Evolutionary conservation across 2,888 invertebrate genomes (phyloP), one percentile per base, ranked within the genome.

Genomic region (Furcula furcula): DNA sequence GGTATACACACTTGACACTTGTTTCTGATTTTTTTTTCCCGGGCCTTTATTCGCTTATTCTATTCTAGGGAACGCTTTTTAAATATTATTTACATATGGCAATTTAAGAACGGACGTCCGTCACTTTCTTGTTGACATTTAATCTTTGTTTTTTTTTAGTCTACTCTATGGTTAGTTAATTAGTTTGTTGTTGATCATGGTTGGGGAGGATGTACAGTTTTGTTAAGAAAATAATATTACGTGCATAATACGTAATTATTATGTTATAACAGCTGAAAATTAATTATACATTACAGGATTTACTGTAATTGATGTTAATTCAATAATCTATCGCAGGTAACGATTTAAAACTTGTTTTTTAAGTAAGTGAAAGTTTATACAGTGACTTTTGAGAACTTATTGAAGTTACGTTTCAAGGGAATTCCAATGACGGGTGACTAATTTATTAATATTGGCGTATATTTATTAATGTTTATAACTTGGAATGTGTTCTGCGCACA

Each of bases 331-430:
- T 49, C 48, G 56, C 78, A 80, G 82, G 85, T 84, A 70, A 55
- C 40, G 23, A 21, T 18, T 47, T 43, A 28, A 40, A 47, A 40
- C 33, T 29, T 29, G 9, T 46, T 42, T 49, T 62, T 50, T 49
- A 10, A n/a, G n/a, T 0, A 55, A 65, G 85, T 80, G 84, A 84
- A 84, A 84, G 84, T 84, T 64, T 28, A 21, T 23, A 28, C 29
- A 12, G 26, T 31, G 22, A 22, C 34, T 40, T 1, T 9, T 16
- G 22, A 39, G 20, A 5, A 14, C 23, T 13, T 25, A 41, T 11
- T 7, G 13, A 27, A 40, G 21, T 31, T 39, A 18, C 22, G 14
- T 48, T 55, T 46, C 29, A 49, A 44, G 40, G 29, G 16, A 55
- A 48, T 34, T 7, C n/a, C 14, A 26, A 26, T 14, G 13, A 3